These are phyloP conservation scores for Plotosus lineatus DNA, from an alignment of 2,113 vertebrate genomes.

Conservation along the genomic window DNA sequence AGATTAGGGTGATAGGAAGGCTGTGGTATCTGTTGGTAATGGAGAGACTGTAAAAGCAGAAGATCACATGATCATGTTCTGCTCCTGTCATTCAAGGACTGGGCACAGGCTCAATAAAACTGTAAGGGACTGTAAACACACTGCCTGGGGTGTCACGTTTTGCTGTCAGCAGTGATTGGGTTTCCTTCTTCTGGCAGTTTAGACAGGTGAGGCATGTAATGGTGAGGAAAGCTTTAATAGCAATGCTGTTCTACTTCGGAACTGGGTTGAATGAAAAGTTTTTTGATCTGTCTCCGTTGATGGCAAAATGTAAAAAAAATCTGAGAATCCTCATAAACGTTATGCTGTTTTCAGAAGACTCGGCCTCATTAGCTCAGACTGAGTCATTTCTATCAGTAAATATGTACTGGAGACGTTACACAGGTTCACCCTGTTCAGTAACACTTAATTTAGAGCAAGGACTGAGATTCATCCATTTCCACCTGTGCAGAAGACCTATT, in stretches of 20 bases:
- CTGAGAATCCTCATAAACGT: neutral
- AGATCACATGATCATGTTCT: neutral
- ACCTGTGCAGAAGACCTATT: neutral
- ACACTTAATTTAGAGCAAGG: neutral
- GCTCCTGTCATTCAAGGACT: neutral
- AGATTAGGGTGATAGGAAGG: neutral
- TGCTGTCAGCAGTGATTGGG: neutral
- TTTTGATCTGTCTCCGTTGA: neutral
- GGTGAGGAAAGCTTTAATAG: neutral
- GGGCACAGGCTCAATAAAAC: neutral
- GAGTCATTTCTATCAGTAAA: neutral
- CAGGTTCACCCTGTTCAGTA: neutral
- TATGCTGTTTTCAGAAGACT: neutral
- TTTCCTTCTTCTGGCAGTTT: neutral
- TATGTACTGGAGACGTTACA: neutral
- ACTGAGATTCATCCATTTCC: neutral
- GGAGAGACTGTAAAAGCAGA: neutral
- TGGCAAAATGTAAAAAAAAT: too few relatives aligned
- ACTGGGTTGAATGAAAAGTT: neutral
- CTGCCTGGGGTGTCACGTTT: neutral
- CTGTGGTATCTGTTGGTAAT: neutral
- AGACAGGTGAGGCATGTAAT: neutral
- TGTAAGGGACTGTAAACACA: neutral
- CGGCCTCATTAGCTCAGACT: neutral
- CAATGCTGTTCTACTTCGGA: too few relatives aligned